A percentile compares a stretch with the other conserved stretches of the same genome.
Conservation (phyloP, 2,797 vertebrate species). For the Petrocephalus schoutedeni region DNA sequence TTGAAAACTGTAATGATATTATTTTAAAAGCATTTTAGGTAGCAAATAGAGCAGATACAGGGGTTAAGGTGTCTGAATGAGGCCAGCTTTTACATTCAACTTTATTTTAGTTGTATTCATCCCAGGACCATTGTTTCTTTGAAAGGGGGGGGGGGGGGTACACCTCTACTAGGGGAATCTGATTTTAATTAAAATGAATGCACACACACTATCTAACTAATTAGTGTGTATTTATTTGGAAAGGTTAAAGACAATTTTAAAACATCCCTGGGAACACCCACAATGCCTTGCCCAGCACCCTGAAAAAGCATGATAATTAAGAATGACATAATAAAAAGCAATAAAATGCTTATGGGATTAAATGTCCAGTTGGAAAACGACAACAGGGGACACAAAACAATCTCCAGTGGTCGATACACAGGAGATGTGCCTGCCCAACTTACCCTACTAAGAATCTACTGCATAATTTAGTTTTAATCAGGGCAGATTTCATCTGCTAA, state of each 20-base stretch:
- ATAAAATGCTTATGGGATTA: not conserved
- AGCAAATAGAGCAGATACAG: not conserved
- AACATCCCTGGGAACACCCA: not conserved
- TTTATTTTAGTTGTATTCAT: not conserved
- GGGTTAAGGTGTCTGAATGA: not conserved
- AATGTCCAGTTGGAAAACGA: not conserved
- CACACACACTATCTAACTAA: not conserved
- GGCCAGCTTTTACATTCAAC: not conserved
- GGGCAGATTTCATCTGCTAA: not conserved
- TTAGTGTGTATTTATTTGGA: not conserved
- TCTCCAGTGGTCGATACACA: not conserved
- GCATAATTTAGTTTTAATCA: not conserved
- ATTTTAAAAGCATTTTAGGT: not conserved
- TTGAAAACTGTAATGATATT: not conserved
- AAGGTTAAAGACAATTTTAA: not conserved
- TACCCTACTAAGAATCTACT: not conserved
- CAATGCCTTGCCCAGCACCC: not conserved
- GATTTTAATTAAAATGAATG: not conserved
- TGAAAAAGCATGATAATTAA: not conserved
- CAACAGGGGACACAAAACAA: not conserved
- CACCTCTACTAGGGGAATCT: not conserved
- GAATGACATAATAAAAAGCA: not conserved
- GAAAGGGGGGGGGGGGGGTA: not conserved
- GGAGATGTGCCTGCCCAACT: not conserved
- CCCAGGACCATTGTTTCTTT: not conserved